Percentiles rank a stretch among this genome's conserved stretches.
phyloP scores from a whole-genome alignment of 1,140 invertebrate species.

The Megathymus violae region DNA sequence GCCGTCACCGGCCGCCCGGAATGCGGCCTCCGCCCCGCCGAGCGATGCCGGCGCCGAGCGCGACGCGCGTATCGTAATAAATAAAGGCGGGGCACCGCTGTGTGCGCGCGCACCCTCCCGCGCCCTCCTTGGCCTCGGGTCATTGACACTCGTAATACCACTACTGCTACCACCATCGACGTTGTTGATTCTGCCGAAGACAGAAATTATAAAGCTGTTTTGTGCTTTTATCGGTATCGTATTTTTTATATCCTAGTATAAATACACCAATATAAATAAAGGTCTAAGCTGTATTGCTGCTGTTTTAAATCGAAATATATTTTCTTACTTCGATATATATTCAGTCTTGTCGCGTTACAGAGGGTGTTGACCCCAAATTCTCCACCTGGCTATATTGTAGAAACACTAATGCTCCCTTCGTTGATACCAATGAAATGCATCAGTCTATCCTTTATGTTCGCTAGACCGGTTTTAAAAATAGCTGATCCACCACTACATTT shows the following conservation, averaged over 20 bases:
- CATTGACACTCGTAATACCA: conserved; percentile 70
- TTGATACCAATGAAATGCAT: conserved; percentile 33
- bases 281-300: conserved; percentile 41
- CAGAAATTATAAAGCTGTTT: conserved; percentile 60
- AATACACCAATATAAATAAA: not conserved
- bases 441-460: conserved; percentile 41
- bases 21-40: conserved; percentile 80
- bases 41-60: conserved; percentile 72
- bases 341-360: conserved; percentile 49
- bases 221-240: conserved; percentile 51
- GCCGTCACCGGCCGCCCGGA: conserved; percentile 67
- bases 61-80: conserved; percentile 81
- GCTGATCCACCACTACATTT: conserved; percentile 46
- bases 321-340: conserved; percentile 30
- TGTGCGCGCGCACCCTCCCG: conserved; percentile 80
- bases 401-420: conserved; percentile 39
- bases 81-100: conserved; percentile 81
- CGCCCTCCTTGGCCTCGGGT: conserved; percentile 72
- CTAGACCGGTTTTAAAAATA: conserved; percentile 53
- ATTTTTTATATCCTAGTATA: not conserved
- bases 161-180: conserved; percentile 51
- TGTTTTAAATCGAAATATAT: not conserved
- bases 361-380: conserved; percentile 59
- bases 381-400: conserved; percentile 48
- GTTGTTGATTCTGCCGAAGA: conserved; percentile 61